Base-by-base conservation (phyloP, 2,797 vertebrate species). In the Harpagifer antarcticus region DNA sequence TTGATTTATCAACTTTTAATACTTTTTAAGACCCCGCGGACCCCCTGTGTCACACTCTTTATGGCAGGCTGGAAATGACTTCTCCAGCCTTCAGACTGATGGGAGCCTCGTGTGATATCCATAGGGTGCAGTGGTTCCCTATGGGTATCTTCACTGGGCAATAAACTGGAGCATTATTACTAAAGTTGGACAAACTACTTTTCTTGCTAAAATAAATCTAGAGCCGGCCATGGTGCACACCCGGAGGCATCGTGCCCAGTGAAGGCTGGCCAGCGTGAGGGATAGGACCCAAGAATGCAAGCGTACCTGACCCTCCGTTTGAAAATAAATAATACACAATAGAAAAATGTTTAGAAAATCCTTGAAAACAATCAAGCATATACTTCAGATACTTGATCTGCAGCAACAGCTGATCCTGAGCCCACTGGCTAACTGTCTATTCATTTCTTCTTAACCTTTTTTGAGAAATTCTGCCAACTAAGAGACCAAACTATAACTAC, bases 41-140 rank as follows among this genome's bases (percentile, higher is more conserved):
- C 23, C 3, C 23, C 23, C 23, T 23, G 23, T 27, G 77, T 68
- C 40, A 37, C 47, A 53, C 33, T 71, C 64, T 83, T 74, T 64
- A 81, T 44, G 37, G 71, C 23, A 27, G 54, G 43, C 55, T 68
- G 71, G 69, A 84, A 93, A 92, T 82, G 57, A 86, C 77, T 91
- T 89, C 73, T 76, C 70, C 87, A 89, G 86, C 33, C 60, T 73
- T 66, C 45, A 74, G 69, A 77, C 86, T 72, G 61, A 86, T 79
- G 82, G 83, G 74, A 89, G 78, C 68, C 80, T 74, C 14, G 64
- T 54, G 79, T 48, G 27, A 78, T 20, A 67, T 55, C 40, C 45
- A 82, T n/a, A 74, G 12, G 45, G 56, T 48, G 70, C 42, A 72
- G 58, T 49, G 68, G 40, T 62, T 3, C 63, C 31, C 31, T 52